A percentile compares a stretch with the other conserved stretches of the same genome.
These are phyloP conservation scores for Parotia lawesii DNA, from an alignment of 2,113 vertebrate species.

Conservation along the genomic window DNA sequence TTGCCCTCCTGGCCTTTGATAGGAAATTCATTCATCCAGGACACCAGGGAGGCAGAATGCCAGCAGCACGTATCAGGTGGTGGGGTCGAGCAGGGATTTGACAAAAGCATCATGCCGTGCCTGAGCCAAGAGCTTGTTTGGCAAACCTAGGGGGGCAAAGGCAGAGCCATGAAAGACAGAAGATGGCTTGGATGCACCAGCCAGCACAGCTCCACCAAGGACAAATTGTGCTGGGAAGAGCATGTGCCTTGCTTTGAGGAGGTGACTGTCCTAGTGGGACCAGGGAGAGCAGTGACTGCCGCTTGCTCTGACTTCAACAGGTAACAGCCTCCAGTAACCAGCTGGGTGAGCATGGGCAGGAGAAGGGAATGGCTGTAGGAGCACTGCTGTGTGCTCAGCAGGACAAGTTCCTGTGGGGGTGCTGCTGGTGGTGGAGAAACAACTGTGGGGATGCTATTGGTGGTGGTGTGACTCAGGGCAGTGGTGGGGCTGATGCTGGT, in stretches of 20 bases:
- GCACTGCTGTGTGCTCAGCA: background rate
- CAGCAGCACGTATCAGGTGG: background rate
- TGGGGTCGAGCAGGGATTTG: background rate
- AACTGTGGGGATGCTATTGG: rapidly evolving
- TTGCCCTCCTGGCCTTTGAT: background rate
- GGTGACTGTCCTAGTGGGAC: background rate
- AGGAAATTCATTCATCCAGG: background rate
- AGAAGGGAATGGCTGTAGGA: background rate
- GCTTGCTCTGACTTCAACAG: background rate
- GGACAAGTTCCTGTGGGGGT: background rate
- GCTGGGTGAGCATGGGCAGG: background rate
- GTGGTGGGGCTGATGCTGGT: background rate
- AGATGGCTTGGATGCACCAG: background rate
- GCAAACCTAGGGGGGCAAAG: background rate
- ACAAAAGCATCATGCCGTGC: too few relatives aligned
- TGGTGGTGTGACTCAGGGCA: background rate
- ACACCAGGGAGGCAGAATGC: background rate
- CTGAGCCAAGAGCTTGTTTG: background rate
- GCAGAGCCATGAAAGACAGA: background rate
- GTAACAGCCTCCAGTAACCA: background rate
- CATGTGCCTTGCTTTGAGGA: background rate
- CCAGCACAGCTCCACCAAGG: background rate
- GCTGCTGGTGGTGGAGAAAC: background rate
- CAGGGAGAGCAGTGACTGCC: background rate
- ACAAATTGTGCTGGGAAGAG: background rate